Percentiles rank a stretch among this genome's conserved stretches.
Conservation (phyloP, 2,113 vertebrate species). For the Etheostoma cragini region DNA sequence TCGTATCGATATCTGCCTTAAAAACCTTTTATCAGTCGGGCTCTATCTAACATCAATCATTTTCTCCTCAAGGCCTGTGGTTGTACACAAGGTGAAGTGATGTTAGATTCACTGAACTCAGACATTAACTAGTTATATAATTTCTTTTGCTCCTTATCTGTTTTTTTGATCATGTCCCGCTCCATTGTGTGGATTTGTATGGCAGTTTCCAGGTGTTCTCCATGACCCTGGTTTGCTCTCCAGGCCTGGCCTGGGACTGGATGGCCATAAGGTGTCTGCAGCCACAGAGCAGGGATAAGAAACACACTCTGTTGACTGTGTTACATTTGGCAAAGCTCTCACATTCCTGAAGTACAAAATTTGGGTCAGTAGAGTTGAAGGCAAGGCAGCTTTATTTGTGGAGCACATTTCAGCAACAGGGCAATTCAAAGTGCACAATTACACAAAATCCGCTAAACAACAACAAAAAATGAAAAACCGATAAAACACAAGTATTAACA, state of each 20-base stretch:
- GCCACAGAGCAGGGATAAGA: constrained; percentile 17
- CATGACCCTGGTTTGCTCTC: background rate
- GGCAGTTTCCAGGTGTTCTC: constrained; percentile 30
- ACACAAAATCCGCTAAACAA: too few species aligned
- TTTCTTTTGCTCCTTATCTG: background rate
- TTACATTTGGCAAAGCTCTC: background rate
- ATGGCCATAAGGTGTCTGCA: background rate
- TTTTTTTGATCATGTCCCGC: background rate
- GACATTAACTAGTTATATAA: background rate
- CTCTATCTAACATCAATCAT: background rate
- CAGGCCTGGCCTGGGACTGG: constrained; percentile 22
- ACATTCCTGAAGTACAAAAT: background rate
- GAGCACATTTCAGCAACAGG: too few species aligned
- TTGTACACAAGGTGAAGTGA: background rate
- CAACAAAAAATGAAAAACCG: too few species aligned
- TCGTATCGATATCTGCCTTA: too few species aligned
- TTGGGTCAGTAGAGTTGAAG: background rate
- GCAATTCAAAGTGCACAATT: too few species aligned
- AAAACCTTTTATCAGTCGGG: too few species aligned
- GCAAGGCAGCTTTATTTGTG: too few species aligned
- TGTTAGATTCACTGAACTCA: too few species aligned
- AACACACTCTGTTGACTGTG: background rate
- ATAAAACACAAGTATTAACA: too few species aligned
- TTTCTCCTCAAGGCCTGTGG: background rate
- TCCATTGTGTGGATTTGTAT: constrained; percentile 33